Percentiles rank a stretch among this genome's conserved stretches.
Conservation (phyloP, 2,888 invertebrate species). For the Peribatodes rhomboidaria region DNA sequence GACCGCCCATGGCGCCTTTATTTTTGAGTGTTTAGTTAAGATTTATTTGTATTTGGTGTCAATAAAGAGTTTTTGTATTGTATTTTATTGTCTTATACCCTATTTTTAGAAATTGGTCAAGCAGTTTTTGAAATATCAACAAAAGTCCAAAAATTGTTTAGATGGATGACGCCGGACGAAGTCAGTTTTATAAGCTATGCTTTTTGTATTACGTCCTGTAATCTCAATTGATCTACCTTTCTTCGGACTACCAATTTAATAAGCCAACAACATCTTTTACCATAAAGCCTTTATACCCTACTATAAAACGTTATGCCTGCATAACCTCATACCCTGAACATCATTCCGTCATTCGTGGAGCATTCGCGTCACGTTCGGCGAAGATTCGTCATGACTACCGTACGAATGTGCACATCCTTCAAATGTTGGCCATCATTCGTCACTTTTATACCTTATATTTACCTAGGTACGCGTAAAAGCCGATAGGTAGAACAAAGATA, state of each 20-base stretch:
- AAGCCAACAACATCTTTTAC: conserved; percentile 31
- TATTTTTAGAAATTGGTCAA: no score
- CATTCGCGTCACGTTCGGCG: conserved; percentile 55
- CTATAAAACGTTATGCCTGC: conserved; percentile 30
- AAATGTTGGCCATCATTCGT: conserved; percentile 72
- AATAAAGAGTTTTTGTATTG: no score
- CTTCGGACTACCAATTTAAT: conserved; percentile 27
- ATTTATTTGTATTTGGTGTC: no score
- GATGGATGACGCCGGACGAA: no score
- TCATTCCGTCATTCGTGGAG: conserved; percentile 33
- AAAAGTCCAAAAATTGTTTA: no score
- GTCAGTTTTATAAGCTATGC: no score
- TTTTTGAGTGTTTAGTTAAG: no score
- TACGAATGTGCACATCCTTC: conserved; percentile 63
- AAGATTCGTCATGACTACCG: conserved; percentile 57
- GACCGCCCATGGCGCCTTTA: no score
- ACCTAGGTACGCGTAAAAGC: conserved; percentile 78
- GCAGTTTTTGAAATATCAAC: no score
- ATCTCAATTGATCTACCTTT: no score
- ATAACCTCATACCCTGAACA: conserved; percentile 31
- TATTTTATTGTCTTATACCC: no score
- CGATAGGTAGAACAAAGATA: conserved; percentile 60
- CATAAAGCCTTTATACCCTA: conserved; percentile 30
- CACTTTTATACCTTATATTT: conserved; percentile 81
- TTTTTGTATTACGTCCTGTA: no score